These are phyloP conservation scores for Cryptoprocta ferox DNA, from an alignment of 2,797 vertebrate genomes.

Conservation along the genomic window DNA sequence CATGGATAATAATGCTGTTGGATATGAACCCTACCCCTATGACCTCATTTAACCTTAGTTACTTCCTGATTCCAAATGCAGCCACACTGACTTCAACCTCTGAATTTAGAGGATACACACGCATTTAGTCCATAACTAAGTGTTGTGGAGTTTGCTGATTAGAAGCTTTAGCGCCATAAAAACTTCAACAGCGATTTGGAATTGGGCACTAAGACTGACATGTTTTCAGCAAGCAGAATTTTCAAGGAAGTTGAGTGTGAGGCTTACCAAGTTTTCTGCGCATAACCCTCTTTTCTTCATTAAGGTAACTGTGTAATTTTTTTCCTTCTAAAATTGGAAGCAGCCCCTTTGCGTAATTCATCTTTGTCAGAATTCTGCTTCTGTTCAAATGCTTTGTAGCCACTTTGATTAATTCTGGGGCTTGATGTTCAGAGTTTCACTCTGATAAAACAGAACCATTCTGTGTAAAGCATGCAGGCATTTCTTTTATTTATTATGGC, in stretches of 20 bases:
- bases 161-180: not conserved
- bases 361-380: constrained; percentile 52
- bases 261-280: not conserved
- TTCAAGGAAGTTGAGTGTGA: not conserved
- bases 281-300: constrained; percentile 26
- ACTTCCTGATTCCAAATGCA: not conserved
- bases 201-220: too few species aligned
- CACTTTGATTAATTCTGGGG: constrained; percentile 65
- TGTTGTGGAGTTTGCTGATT: not conserved
- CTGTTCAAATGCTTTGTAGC: constrained; percentile 9
- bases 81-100: not conserved
- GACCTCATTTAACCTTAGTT: not conserved
- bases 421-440: constrained; percentile 63
- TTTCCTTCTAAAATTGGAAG: constrained; percentile 72
- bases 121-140: not conserved
- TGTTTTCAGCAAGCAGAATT: not conserved
- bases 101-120: not conserved
- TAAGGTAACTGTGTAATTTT: constrained; percentile 46
- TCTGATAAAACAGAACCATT: constrained; percentile 5
- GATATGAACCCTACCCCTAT: not conserved
- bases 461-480: not conserved
- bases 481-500: constrained; percentile 50
- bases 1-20: not conserved
- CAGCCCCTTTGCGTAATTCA: constrained; percentile 29
- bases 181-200: not conserved